phyloP scores from a whole-genome alignment of 2,797 vertebrate genomes.

The Sarcophilus harrisii region DNA sequence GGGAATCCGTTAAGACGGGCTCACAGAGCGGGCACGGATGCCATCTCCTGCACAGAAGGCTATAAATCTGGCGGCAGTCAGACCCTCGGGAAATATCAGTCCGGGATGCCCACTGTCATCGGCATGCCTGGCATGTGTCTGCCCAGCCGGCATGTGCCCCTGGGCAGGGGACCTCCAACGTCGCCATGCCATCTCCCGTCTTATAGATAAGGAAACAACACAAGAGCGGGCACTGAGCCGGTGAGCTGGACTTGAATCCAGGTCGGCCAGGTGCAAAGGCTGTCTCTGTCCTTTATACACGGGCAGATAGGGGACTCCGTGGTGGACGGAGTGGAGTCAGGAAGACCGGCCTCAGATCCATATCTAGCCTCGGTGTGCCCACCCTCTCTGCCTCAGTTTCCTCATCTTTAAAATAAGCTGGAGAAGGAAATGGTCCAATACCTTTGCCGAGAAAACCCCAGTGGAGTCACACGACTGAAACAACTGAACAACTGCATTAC shows the following conservation, averaged over 20 bases:
- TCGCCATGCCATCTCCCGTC: not conserved
- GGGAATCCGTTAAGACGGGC: not conserved
- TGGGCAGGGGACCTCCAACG: not conserved
- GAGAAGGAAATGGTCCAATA: not conserved
- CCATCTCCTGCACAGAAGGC: slow-evolving; percentile 7
- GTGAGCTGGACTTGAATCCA: not conserved
- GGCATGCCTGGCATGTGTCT: not conserved
- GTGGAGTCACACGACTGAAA: not conserved
- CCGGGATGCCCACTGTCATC: not conserved
- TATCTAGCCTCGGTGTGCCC: too few species aligned
- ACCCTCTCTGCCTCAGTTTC: not conserved
- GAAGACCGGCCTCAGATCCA: not conserved
- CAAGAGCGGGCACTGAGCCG: not conserved
- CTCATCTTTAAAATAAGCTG: not conserved
- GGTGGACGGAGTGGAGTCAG: not conserved
- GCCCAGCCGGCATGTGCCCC: too few species aligned
- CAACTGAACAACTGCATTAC: not conserved
- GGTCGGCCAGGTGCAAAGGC: not conserved
- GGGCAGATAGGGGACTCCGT: not conserved
- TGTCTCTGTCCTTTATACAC: not conserved
- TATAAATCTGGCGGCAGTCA: not conserved
- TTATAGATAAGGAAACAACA: not conserved
- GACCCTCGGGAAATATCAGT: not conserved
- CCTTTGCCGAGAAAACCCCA: not conserved
- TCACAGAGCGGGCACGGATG: not conserved